A percentile compares a stretch with the other conserved stretches of the same genome.
Evolutionary conservation across 2,113 vertebrate species (phyloP).

Genomic region (Pedetes capensis): DNA sequence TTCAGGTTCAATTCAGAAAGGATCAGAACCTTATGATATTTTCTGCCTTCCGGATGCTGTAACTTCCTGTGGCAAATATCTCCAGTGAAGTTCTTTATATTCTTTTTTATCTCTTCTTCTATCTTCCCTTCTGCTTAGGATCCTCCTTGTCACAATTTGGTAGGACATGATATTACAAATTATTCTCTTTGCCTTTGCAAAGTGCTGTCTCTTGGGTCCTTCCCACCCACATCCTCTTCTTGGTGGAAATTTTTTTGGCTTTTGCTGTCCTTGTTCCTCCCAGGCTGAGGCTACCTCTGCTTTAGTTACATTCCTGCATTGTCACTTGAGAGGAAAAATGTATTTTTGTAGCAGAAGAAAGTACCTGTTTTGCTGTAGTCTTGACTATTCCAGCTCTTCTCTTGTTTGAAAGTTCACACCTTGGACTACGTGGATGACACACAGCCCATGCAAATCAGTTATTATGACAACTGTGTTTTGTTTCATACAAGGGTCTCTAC

Average conservation of each 20-base stretch:
- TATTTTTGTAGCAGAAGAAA: conserved; percentile 13
- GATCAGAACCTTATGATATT: background rate
- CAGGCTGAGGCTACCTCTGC: background rate
- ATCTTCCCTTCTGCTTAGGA: background rate
- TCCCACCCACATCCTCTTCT: background rate
- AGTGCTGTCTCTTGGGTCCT: background rate
- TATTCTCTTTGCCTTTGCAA: background rate
- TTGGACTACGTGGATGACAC: conserved; percentile 1
- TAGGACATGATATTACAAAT: background rate
- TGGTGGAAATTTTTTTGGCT: background rate
- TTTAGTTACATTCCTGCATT: background rate
- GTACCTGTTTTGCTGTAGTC: background rate
- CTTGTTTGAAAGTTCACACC: background rate
- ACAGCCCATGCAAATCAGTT: background rate
- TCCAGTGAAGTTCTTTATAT: background rate
- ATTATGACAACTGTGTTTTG: conserved; percentile 62
- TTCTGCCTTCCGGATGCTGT: background rate
- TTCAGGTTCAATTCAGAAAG: background rate
- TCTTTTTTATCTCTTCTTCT: background rate
- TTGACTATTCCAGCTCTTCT: background rate
- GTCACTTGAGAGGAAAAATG: conserved; percentile 13
- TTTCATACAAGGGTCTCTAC: background rate
- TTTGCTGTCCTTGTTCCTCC: background rate
- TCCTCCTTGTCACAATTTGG: background rate
- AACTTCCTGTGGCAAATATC: background rate